Conservation (phyloP, 2,113 vertebrate genomes). For the Atractosteus spatula region DNA sequence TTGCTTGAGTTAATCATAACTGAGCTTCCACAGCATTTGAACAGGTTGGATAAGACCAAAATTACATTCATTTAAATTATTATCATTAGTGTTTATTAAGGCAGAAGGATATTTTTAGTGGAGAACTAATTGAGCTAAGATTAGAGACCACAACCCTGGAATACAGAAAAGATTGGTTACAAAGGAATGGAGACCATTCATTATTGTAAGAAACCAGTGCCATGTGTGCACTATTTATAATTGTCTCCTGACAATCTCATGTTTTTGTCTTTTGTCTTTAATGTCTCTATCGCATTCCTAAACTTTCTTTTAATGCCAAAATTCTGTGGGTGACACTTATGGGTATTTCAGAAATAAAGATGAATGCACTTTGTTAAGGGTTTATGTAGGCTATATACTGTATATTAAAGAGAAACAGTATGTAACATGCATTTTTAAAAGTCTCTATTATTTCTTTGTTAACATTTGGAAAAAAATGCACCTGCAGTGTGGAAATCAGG, state of each 20-base stretch:
- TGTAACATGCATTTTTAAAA: too few species aligned
- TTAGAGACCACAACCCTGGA: conserved; percentile 66
- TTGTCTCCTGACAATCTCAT: too few species aligned
- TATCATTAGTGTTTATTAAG: conserved; percentile 78
- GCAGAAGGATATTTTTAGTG: conserved; percentile 78
- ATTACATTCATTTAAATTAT: conserved; percentile 69
- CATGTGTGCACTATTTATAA: conserved; percentile 48
- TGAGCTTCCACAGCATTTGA: conserved; percentile 72
- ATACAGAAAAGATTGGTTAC: conserved; percentile 6
- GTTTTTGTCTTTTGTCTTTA: too few species aligned
- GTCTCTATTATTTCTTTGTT: too few species aligned
- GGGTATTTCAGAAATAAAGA: too few species aligned
- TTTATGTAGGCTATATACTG: too few species aligned
- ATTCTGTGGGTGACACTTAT: too few species aligned
- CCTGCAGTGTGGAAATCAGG: not conserved
- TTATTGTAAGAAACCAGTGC: conserved; percentile 61
- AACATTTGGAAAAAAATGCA: not conserved
- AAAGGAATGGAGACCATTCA: too few species aligned
- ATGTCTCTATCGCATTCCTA: too few species aligned
- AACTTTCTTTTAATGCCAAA: too few species aligned
- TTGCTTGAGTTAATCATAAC: conserved; percentile 62
- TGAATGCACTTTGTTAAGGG: too few species aligned
- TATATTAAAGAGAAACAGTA: too few species aligned
- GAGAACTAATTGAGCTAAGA: conserved; percentile 80
- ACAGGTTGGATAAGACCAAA: conserved; percentile 74